Percentiles rank a stretch among this genome's conserved stretches.
Conservation (phyloP, 2,888 invertebrate species). For the Sarcophaga caerulescens region DNA sequence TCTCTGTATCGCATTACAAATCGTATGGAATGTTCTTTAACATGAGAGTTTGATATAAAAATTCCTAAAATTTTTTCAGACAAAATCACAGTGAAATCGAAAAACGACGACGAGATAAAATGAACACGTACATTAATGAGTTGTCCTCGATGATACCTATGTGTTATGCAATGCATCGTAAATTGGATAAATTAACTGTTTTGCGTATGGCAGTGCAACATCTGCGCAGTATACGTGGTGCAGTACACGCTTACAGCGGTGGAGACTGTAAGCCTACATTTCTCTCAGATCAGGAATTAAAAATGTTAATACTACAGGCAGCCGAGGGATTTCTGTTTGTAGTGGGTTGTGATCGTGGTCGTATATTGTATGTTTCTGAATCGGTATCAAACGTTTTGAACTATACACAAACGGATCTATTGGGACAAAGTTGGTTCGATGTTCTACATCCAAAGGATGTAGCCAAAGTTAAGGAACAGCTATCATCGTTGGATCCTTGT, state of each 20-base stretch:
- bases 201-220: conserved; percentile 97
- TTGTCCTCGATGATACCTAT: conserved; percentile 94
- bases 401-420: conserved; percentile 91
- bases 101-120: conserved; percentile 95
- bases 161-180: conserved; percentile 96
- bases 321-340: conserved; percentile 96
- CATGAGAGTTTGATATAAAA: too few relatives aligned
- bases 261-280: conserved; percentile 90
- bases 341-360: conserved; percentile 95
- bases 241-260: conserved; percentile 88
- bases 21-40: too few relatives aligned
- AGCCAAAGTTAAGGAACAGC: conserved; percentile 96
- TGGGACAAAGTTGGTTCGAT: conserved; percentile 97
- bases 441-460: conserved; percentile 97
- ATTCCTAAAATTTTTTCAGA: conserved; percentile 80
- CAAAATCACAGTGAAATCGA: conserved; percentile 99
- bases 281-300: conserved; percentile 92
- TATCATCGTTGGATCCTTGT: conserved; percentile 93
- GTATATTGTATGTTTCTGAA: conserved; percentile 94
- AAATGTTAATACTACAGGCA: conserved; percentile 91
- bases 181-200: conserved; percentile 95
- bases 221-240: conserved; percentile 88
- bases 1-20: too few relatives aligned
- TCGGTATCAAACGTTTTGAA: conserved; percentile 91
- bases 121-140: conserved; percentile 97